Evolutionary conservation across 2,113 vertebrate genomes (phyloP).

Genomic region (Microtus montanus): DNA sequence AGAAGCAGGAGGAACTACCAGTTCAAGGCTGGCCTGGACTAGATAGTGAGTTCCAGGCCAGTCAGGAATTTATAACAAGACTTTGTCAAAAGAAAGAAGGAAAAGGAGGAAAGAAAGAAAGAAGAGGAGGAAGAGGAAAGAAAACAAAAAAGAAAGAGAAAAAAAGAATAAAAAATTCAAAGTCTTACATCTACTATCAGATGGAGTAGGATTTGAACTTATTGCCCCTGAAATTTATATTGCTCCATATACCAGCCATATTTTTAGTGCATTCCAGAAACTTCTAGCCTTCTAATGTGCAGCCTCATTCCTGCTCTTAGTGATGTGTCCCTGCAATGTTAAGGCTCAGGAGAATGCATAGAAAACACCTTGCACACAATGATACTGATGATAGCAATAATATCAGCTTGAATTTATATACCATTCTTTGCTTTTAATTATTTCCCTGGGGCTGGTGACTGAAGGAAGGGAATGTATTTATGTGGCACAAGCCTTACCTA

Average conservation of each 20-base stretch:
- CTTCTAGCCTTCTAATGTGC: neutral
- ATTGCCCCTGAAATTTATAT: neutral
- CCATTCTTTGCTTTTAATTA: neutral
- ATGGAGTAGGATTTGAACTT: neutral
- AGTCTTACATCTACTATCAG: neutral
- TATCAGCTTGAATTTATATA: neutral
- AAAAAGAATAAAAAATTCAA: neutral
- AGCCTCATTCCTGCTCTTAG: neutral
- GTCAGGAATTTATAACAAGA: neutral
- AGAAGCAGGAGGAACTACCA: neutral
- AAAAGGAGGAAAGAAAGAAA: rapidly evolving
- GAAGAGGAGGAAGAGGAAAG: rapidly evolving
- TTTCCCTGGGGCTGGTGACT: neutral
- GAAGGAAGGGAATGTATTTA: neutral
- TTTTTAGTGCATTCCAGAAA: neutral
- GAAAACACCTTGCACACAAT: neutral
- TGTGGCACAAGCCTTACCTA: neutral
- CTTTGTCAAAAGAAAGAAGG: neutral
- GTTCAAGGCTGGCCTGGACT: neutral
- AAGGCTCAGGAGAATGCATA: neutral
- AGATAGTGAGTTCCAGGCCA: neutral
- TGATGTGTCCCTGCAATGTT: neutral
- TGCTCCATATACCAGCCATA: neutral
- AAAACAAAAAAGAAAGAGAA: neutral
- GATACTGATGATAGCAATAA: neutral